Evolutionary conservation across 2,113 vertebrate species (phyloP), one percentile per base, ranked within the genome.

Genomic region (Vulpes vulpes): DNA sequence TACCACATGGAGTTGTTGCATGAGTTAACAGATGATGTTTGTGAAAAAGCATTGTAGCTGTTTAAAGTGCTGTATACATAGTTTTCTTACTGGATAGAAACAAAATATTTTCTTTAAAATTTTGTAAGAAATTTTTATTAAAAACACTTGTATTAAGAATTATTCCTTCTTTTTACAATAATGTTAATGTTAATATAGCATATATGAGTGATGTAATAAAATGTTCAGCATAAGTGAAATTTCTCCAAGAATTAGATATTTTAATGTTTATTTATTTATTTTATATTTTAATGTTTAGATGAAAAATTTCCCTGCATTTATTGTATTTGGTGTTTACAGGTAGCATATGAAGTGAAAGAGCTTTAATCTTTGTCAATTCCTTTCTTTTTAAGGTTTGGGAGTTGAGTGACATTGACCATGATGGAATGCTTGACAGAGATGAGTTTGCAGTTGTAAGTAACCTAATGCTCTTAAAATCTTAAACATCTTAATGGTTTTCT

Each of bases 401-500:
- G 94, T 98, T 99, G 96, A 99, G 99, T 98, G 99, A 99, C 97
- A 99, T 99, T 94, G 99, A 99, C 98, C 99, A 99, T 87, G 99
- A 99, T 98, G 99, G 99, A 98, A 99, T 99, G 99, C 98, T 99
- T 98, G 99, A 99, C 98, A 99, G 98, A 98, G 99, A 99, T 98
- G 99, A 99, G 95, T 99, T 99, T 99, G 99, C 99, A 97, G 99
- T 99, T 99, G 99, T 99, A 98, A 99, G 99, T 99, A 98, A 89
- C 55, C 15, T 95, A 74, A 88, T 90, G 11, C 30, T 95, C 69
- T 96, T 78, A 76, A 92, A 76, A 65, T 96, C 53, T 93, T 94
- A 79, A 90, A 17, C 12, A 59, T 81, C 17, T 80, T 89, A 57
- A 22, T 94, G 32, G 8, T 73, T 95, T 95, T 69, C 57, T 95